These are phyloP conservation scores for Perognathus longimembris DNA, from an alignment of 2,113 vertebrate species.

Conservation along the genomic window DNA sequence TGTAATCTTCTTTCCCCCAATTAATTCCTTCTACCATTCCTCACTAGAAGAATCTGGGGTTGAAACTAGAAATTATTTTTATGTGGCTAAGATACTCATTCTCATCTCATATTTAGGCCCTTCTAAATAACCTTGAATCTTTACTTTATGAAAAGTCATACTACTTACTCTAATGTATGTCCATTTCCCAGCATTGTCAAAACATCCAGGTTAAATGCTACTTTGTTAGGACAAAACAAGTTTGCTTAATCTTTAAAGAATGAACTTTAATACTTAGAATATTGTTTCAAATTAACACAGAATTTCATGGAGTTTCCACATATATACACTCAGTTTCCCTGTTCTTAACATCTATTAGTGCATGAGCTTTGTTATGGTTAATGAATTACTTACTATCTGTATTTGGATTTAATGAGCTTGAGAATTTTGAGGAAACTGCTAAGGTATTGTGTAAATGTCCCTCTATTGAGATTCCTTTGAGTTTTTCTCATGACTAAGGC, in stretches of 20 bases:
- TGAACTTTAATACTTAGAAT: slow-evolving; percentile 11
- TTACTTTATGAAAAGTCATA: slow-evolving; percentile 19
- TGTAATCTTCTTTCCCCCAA: not conserved
- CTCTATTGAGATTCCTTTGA: not conserved
- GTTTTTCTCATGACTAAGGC: not conserved
- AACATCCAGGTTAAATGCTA: not conserved
- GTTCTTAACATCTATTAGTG: not conserved
- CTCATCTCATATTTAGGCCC: not conserved
- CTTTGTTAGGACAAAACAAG: slow-evolving; percentile 3
- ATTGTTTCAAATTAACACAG: slow-evolving; percentile 1
- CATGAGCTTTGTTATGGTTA: not conserved
- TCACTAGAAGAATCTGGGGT: not conserved
- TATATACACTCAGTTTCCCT: not conserved
- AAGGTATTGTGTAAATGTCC: not conserved
- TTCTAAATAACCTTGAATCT: not conserved
- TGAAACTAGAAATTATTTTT: not conserved
- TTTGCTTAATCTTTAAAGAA: slow-evolving; percentile 8
- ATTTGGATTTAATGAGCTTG: not conserved
- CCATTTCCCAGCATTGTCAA: not conserved
- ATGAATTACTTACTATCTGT: not conserved
- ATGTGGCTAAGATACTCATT: not conserved
- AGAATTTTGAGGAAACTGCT: not conserved
- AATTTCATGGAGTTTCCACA: not conserved
- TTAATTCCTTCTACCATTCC: not conserved
- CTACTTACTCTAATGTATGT: not conserved